phyloP scores from a whole-genome alignment of 2,113 vertebrate genomes.

The Danionella cerebrum region DNA sequence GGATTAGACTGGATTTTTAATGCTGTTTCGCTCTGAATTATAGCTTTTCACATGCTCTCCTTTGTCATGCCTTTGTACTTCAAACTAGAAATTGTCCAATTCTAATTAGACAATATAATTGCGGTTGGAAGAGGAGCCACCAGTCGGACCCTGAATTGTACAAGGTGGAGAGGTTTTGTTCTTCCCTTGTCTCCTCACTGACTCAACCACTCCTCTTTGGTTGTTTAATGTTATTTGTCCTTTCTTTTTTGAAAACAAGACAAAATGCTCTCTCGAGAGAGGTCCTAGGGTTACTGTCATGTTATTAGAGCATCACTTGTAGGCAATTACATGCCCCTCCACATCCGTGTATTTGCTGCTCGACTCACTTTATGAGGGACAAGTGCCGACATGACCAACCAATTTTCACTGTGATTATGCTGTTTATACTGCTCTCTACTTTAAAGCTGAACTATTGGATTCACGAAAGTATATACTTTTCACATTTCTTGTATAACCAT shows the following conservation, averaged over 20 bases:
- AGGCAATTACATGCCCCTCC: conserved; percentile 44
- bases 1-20: conserved; percentile 69
- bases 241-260: conserved; percentile 32
- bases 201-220: conserved; percentile 33
- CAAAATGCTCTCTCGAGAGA: conserved; percentile 39
- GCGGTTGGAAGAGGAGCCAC: conserved; percentile 64
- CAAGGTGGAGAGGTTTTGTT: conserved; percentile 69
- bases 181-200: conserved; percentile 55
- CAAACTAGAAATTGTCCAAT: conserved; percentile 71
- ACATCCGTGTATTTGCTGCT: conserved; percentile 37
- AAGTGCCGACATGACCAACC: conserved; percentile 24
- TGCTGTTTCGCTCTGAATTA: conserved; percentile 56
- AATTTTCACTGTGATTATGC: conserved; percentile 21
- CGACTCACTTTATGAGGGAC: conserved; percentile 18
- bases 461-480: background rate
- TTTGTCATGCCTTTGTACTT: conserved; percentile 70
- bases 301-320: conserved; percentile 52
- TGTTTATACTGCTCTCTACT: conserved; percentile 17
- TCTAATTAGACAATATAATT: conserved; percentile 74
- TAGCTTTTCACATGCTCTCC: conserved; percentile 64
- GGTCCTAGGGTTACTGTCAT: conserved; percentile 49
- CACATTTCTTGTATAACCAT: no score
- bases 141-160: conserved; percentile 56
- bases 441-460: background rate
- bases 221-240: conserved; percentile 31